Conservation (phyloP, 2,888 invertebrate genomes). For the Mesorhabditis spiculigera region DNA sequence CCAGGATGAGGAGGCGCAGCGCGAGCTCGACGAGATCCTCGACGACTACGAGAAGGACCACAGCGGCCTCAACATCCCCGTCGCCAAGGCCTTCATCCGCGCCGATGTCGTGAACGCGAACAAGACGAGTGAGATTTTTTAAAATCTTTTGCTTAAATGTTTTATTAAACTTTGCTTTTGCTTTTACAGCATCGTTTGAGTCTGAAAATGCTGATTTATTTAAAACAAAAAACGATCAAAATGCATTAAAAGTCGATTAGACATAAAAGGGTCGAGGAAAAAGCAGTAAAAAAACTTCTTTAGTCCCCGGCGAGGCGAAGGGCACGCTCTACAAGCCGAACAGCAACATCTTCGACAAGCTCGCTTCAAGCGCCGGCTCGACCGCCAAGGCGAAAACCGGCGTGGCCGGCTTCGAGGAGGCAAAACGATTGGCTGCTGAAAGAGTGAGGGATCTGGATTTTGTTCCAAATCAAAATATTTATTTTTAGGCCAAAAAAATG, state of each 20-base stretch:
- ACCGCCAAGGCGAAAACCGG: not conserved
- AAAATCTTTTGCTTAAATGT: no score
- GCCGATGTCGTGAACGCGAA: conserved; percentile 77
- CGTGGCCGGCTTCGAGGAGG: conserved; percentile 40
- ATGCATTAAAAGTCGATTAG: no score
- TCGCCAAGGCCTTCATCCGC: conserved; percentile 86
- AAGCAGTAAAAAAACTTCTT: not conserved
- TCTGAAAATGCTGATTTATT: not conserved
- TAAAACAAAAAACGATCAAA: not conserved
- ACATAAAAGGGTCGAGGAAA: not conserved
- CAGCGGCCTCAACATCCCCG: conserved; percentile 13
- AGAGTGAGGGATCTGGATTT: conserved; percentile 18
- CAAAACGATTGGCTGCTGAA: conserved; percentile 49
- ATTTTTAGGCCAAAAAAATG: conserved; percentile 38
- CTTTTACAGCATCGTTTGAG: not conserved
- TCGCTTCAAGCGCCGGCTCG: conserved; percentile 4
- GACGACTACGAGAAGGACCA: conserved; percentile 29
- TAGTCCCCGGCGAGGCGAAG: conserved; percentile 15
- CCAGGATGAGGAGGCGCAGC: conserved; percentile 31
- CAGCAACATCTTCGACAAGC: conserved; percentile 12
- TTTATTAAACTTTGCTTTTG: not conserved
- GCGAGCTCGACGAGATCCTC: conserved; percentile 22
- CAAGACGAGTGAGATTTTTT: conserved; percentile 23
- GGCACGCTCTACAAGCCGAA: conserved; percentile 29
- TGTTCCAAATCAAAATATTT: not conserved